A percentile compares a stretch with the other conserved stretches of the same genome.
Evolutionary conservation across 2,113 vertebrate species (phyloP).

Genomic region (Corydoras sp.): DNA sequence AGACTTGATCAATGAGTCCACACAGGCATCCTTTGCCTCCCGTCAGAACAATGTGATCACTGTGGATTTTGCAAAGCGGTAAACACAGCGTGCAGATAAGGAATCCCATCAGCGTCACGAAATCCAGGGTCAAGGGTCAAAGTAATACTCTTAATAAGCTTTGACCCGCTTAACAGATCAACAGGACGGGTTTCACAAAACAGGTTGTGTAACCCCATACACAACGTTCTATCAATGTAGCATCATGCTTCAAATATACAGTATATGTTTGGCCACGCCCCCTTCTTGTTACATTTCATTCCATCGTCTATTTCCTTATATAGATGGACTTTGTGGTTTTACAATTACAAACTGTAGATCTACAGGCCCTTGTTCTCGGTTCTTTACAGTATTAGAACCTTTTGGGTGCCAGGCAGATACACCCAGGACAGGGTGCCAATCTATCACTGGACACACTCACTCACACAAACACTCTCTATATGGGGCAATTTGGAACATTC

Average conservation of each 20-base stretch:
- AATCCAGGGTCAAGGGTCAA: conserved; percentile 38
- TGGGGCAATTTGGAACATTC: too few species aligned
- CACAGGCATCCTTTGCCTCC: conserved; percentile 11
- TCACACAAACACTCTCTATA: too few species aligned
- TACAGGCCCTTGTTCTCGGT: too few species aligned
- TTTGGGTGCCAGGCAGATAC: too few species aligned
- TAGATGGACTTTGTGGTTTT: too few species aligned
- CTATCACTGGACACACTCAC: too few species aligned
- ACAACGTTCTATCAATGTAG: neutral
- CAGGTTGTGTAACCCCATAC: neutral
- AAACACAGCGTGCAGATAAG: conserved; percentile 27
- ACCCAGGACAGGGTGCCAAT: too few species aligned
- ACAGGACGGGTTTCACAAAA: neutral
- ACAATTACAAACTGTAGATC: too few species aligned
- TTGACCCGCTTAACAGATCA: neutral
- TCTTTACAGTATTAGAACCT: too few species aligned
- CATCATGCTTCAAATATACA: too few species aligned
- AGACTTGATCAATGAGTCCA: conserved; percentile 27
- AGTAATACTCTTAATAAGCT: conserved; percentile 1
- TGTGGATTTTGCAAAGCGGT: conserved; percentile 29
- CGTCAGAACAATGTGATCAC: conserved; percentile 9
- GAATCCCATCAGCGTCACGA: conserved; percentile 25
- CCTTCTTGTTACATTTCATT: neutral
- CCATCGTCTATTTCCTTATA: neutral
- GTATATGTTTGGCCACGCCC: too few species aligned